phyloP scores from a whole-genome alignment of 2,113 vertebrate genomes.

The Seriola rivoliana region DNA sequence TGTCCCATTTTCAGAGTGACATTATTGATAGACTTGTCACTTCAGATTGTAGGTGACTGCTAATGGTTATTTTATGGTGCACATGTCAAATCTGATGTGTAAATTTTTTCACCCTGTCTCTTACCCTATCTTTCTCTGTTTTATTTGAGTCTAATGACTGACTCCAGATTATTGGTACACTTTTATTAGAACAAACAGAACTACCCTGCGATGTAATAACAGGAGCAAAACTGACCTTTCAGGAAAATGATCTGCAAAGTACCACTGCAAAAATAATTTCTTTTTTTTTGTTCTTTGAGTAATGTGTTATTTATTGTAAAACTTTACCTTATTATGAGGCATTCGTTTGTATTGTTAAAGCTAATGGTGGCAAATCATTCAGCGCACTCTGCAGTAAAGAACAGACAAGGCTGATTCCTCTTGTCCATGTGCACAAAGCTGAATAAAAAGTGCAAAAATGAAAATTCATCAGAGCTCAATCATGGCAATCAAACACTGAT shows the following conservation, averaged over 20 bases:
- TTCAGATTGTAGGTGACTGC: slow-evolving; percentile 84
- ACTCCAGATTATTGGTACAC: slow-evolving; percentile 40
- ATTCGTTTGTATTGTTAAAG: slow-evolving; percentile 19
- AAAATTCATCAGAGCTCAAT: neutral
- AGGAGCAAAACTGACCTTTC: slow-evolving; percentile 48
- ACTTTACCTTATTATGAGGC: slow-evolving; percentile 10
- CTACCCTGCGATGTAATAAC: slow-evolving; percentile 21
- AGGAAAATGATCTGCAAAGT: slow-evolving; percentile 30
- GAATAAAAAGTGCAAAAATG: neutral
- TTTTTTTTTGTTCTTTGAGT: slow-evolving; percentile 9
- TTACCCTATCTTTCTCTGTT: slow-evolving; percentile 40
- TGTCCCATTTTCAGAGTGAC: slow-evolving; percentile 87
- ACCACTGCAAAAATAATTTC: neutral
- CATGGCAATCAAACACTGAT: neutral
- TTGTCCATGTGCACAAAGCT: neutral
- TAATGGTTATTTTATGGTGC: slow-evolving; percentile 89
- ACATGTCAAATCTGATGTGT: slow-evolving; percentile 83
- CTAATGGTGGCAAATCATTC: slow-evolving; percentile 9
- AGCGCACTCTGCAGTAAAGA: neutral
- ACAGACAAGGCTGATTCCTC: slow-evolving; percentile 5
- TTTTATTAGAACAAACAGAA: slow-evolving; percentile 50
- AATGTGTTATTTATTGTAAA: slow-evolving; percentile 40
- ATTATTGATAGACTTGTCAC: slow-evolving; percentile 89
- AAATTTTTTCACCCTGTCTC: slow-evolving; percentile 25
- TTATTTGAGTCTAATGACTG: slow-evolving; percentile 66